Evolutionary conservation across 2,888 invertebrate species (phyloP).

Genomic region (Drosophila histrio): DNA sequence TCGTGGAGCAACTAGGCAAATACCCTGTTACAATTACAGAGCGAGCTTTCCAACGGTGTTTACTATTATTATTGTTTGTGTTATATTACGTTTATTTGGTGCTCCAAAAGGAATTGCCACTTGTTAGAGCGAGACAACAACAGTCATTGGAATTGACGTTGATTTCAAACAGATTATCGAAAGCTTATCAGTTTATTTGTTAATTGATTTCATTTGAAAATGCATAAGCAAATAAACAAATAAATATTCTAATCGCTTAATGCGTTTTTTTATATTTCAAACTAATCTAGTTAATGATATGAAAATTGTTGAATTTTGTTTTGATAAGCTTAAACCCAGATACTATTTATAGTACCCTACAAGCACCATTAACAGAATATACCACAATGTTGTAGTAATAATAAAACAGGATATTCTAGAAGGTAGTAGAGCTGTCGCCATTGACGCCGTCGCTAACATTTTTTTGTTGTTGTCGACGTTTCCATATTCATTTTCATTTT

Average conservation of each 20-base stretch:
- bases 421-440: slow-evolving; percentile 14
- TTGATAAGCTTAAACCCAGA: not conserved
- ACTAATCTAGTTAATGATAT: not conserved
- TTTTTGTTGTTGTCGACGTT: slow-evolving; percentile 7
- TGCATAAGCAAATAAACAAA: no score
- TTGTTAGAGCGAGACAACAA: slow-evolving; percentile 1
- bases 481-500: slow-evolving; percentile 47
- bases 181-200: not conserved
- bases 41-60: slow-evolving; percentile 2
- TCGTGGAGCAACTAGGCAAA: slow-evolving; percentile 8
- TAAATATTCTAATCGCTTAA: not conserved
- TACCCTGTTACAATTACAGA: slow-evolving; percentile 18
- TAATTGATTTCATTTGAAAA: no score
- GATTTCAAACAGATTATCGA: not conserved
- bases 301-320: not conserved
- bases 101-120: not conserved
- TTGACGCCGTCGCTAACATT: slow-evolving; percentile 22
- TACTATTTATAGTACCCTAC: not conserved
- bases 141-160: not conserved
- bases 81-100: not conserved
- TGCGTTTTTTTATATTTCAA: not conserved
- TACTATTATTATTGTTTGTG: not conserved
- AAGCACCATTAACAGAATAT: not conserved
- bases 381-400: not conserved
- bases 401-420: slow-evolving; percentile 11